Percentiles rank a stretch among this genome's conserved stretches.
phyloP scores from a whole-genome alignment of 2,888 invertebrate species.

The Kuschelorhynchus macadamiae region DNA sequence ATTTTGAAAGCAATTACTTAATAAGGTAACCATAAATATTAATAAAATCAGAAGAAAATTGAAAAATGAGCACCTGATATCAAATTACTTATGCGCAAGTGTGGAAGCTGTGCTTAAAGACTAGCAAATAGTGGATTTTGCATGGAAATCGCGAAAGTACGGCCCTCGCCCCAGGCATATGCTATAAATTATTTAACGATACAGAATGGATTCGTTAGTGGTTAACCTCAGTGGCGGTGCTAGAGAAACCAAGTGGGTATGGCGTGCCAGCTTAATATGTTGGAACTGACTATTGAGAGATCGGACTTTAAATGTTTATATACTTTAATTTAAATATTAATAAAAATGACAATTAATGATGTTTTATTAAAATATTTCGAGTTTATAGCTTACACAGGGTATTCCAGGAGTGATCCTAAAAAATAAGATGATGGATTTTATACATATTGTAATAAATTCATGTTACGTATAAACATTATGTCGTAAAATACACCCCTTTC shows the following conservation, averaged over 20 bases:
- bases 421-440: too few species aligned
- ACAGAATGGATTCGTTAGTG: slow-evolving; percentile 23
- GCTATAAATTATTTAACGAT: slow-evolving; percentile 58
- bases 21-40: slow-evolving; percentile 43
- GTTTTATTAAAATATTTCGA: too few species aligned
- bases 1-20: slow-evolving; percentile 39
- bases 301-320: too few species aligned
- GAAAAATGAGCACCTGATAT: slow-evolving; percentile 60
- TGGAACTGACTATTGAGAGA: too few species aligned
- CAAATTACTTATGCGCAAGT: slow-evolving; percentile 57
- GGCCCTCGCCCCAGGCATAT: slow-evolving; percentile 56
- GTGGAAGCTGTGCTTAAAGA: slow-evolving; percentile 56
- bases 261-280: too few species aligned
- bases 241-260: background rate
- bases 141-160: slow-evolving; percentile 63
- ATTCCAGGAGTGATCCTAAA: too few species aligned
- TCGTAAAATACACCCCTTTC: too few species aligned
- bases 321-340: too few species aligned
- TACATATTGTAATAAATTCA: too few species aligned
- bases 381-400: too few species aligned
- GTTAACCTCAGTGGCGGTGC: slow-evolving; percentile 21
- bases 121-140: slow-evolving; percentile 60
- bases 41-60: slow-evolving; percentile 54
- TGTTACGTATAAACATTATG: too few species aligned
- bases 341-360: too few species aligned